phyloP scores from a whole-genome alignment of 92 coral and sea anemone species.

The Micromussa lordhowensis region DNA sequence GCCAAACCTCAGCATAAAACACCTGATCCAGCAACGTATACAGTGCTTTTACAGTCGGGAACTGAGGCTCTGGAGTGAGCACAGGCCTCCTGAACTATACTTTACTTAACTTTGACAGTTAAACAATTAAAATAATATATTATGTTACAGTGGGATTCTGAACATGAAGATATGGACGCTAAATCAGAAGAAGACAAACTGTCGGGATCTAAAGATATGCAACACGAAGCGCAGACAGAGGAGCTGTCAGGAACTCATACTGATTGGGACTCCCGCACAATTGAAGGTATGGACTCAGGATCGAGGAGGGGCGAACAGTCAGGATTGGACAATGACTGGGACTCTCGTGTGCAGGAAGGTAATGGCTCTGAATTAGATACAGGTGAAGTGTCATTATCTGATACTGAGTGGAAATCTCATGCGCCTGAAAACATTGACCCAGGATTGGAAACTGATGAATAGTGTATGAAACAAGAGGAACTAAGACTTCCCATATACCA shows the following conservation, averaged over 20 bases:
- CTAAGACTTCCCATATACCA: too few species aligned
- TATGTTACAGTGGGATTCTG: too few species aligned
- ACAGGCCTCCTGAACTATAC: too few species aligned
- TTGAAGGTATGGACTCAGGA: too few species aligned
- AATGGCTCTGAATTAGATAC: neutral
- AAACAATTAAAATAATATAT: too few species aligned
- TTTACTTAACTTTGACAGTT: too few species aligned
- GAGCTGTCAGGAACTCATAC: neutral
- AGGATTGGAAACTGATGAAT: neutral
- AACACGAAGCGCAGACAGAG: neutral
- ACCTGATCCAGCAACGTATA: too few species aligned
- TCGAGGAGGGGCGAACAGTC: too few species aligned
- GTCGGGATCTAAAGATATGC: neutral
- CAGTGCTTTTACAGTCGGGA: too few species aligned
- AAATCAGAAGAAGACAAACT: neutral
- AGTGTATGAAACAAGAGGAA: too few species aligned
- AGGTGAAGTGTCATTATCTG: neutral
- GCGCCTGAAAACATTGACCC: neutral
- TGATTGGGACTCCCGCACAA: neutral
- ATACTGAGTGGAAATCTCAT: neutral
- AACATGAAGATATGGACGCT: neutral
- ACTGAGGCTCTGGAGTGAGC: neutral
- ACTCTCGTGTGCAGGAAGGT: neutral
- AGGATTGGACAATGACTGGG: too few species aligned
- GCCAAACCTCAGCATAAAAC: too few species aligned